Percentiles rank a stretch among this genome's conserved stretches.
Evolutionary conservation across 2,113 vertebrate genomes (phyloP).

Genomic region (Geococcyx californianus): DNA sequence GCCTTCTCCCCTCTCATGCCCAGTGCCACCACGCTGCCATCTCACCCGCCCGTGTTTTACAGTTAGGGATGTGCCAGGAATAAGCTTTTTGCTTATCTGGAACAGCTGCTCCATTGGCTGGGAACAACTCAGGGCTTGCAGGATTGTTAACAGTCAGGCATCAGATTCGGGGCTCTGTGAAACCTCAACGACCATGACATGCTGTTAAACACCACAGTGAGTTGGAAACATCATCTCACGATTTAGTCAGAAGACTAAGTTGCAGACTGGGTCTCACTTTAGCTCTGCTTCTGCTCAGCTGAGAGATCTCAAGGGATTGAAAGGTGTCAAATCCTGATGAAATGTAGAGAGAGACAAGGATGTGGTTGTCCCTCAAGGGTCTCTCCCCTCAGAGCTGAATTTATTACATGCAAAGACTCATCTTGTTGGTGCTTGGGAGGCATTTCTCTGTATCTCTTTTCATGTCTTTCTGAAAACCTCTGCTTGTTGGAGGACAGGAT

Average conservation of each 20-base stretch:
- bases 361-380: neutral
- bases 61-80: neutral
- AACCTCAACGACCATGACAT: accelerated
- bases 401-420: neutral
- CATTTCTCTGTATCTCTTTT: neutral
- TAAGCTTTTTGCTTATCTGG: neutral
- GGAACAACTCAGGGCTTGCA: neutral
- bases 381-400: neutral
- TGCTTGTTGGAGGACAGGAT: neutral
- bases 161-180: accelerated
- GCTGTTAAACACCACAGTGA: neutral
- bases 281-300: neutral
- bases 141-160: neutral
- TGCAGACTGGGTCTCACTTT: neutral
- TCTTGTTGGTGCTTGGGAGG: neutral
- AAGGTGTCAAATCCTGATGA: neutral
- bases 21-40: neutral
- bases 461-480: neutral
- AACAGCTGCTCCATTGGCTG: accelerated
- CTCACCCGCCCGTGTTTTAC: neutral
- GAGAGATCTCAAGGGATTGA: neutral
- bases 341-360: neutral
- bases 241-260: neutral
- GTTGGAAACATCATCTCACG: neutral
- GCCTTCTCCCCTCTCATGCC: neutral